Percentiles rank a stretch among this genome's conserved stretches.
phyloP scores from a whole-genome alignment of 2,797 vertebrate species.

The Danio kyathit region DNA sequence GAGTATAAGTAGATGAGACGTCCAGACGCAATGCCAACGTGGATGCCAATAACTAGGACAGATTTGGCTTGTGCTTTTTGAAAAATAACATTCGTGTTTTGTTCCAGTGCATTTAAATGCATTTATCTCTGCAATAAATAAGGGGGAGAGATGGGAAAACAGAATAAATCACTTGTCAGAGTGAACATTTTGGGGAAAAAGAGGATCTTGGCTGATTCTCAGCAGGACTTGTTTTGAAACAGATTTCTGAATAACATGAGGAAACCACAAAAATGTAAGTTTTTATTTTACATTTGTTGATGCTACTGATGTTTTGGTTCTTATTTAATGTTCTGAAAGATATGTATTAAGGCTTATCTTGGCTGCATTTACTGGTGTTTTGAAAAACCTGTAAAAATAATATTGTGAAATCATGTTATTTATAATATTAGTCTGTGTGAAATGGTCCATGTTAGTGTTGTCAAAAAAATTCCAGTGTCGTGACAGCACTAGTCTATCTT shows the following conservation, averaged over 20 bases:
- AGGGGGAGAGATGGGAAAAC: background rate
- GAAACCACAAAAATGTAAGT: background rate
- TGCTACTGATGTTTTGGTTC: background rate
- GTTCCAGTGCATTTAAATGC: constrained; percentile 1
- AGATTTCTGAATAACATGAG: constrained; percentile 28
- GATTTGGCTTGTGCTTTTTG: constrained; percentile 13
- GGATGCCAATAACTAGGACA: background rate
- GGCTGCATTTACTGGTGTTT: no score
- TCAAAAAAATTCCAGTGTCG: no score
- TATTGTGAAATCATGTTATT: no score
- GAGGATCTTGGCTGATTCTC: constrained; percentile 10
- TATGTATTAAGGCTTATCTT: no score
- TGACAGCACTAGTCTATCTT: no score
- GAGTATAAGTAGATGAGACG: background rate
- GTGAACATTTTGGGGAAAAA: constrained; percentile 21
- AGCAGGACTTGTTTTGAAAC: background rate
- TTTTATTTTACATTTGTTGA: background rate
- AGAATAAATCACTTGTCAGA: background rate
- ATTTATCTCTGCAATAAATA: background rate
- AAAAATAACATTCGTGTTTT: constrained; percentile 9
- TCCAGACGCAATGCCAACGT: background rate
- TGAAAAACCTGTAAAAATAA: no score
- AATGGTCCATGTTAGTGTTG: no score
- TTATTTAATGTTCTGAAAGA: no score
- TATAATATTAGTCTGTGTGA: no score